Conservation (phyloP, 2,797 vertebrate genomes). For the Myotis findleyi region DNA sequence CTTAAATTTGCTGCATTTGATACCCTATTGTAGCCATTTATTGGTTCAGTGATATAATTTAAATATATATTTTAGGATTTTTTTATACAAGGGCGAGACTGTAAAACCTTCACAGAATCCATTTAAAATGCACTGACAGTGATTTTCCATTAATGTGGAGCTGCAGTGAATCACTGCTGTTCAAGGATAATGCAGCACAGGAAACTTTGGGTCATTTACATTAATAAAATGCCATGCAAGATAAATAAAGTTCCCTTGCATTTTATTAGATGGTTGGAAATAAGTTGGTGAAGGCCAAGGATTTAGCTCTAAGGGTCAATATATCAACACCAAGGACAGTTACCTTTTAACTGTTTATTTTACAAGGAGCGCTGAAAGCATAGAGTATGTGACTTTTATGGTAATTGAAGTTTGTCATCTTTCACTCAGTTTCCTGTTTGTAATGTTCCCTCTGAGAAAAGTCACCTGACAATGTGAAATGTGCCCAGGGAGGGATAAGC, state of each 20-base stretch:
- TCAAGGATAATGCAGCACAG: constrained; percentile 55
- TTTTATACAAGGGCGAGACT: constrained; percentile 64
- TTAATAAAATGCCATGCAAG: constrained; percentile 35
- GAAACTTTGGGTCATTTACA: constrained; percentile 52
- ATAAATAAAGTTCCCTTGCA: constrained; percentile 67
- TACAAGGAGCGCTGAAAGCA: neutral
- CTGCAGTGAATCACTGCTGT: constrained; percentile 2
- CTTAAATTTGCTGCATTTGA: constrained; percentile 15
- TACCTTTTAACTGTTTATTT: constrained; percentile 63
- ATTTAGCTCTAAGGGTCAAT: constrained; percentile 57
- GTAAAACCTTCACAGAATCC: constrained; percentile 9
- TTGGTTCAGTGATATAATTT: constrained; percentile 63
- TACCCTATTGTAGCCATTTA: constrained; percentile 57
- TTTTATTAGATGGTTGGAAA: constrained; percentile 66
- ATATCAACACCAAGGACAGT: constrained; percentile 43
- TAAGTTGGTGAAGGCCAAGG: constrained; percentile 29
- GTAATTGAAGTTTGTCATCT: constrained; percentile 51
- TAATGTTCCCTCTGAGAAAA: constrained; percentile 55
- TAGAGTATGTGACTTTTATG: constrained; percentile 1
- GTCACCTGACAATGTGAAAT: constrained; percentile 17
- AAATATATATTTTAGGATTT: constrained; percentile 51
- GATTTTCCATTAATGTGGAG: constrained; percentile 60
- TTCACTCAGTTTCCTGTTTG: constrained; percentile 34
- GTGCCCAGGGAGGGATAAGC: neutral
- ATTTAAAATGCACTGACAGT: constrained; percentile 68